Evolutionary conservation across 2,113 vertebrate species (phyloP).

Genomic region (Peromyscus polionotus): DNA sequence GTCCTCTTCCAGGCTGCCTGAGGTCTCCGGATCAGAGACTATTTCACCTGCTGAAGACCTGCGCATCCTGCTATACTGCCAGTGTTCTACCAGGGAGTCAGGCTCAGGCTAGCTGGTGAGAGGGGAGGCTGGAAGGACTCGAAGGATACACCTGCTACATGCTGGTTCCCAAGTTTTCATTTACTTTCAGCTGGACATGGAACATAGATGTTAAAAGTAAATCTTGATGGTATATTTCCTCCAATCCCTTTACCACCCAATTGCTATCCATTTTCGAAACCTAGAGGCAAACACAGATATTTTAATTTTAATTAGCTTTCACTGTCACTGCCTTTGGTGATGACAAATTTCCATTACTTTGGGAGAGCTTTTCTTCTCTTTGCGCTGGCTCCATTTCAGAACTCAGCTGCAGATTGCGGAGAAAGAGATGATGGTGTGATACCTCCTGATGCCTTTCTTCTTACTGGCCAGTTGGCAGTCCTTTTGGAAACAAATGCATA

Average conservation of each 20-base stretch:
- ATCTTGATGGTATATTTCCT: constrained; percentile 14
- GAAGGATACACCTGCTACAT: background rate
- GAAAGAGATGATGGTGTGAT: constrained; percentile 2
- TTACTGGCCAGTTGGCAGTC: background rate
- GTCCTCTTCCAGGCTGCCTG: background rate
- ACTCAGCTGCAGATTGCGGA: constrained; percentile 3
- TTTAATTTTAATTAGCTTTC: constrained; percentile 66
- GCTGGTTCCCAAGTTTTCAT: background rate
- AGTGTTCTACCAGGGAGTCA: background rate
- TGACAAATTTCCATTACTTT: background rate
- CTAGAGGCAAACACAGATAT: background rate
- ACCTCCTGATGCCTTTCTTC: background rate
- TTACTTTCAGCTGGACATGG: constrained; percentile 13
- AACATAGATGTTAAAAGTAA: constrained; percentile 51
- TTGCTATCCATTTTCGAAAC: background rate
- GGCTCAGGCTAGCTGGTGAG: background rate
- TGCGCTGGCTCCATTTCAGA: background rate
- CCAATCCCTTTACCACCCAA: background rate
- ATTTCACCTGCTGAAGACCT: background rate
- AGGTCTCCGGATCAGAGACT: background rate
- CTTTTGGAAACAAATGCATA: constrained; percentile 49
- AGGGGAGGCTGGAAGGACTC: background rate
- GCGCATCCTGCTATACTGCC: background rate
- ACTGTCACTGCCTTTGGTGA: background rate
- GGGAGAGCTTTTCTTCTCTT: background rate